Percentiles rank a stretch among this genome's conserved stretches.
Conservation (phyloP, 2,797 vertebrate genomes). For the Chlorospingus flavigularis region DNA sequence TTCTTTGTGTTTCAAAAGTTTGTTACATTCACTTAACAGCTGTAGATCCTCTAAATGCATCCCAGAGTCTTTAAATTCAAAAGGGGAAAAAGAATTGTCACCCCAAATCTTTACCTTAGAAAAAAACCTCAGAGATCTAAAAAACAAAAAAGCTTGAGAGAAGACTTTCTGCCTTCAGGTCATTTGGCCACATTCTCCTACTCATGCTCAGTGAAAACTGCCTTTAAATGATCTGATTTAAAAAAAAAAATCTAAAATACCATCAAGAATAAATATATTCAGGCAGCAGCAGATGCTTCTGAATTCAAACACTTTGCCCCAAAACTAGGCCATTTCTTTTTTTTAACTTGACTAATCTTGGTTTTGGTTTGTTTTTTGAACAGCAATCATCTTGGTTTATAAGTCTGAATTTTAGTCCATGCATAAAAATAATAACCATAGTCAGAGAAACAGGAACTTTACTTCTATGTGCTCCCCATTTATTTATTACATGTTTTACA, state of each 20-base stretch:
- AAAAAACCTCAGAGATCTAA: neutral
- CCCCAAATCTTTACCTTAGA: neutral
- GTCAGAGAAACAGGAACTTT: neutral
- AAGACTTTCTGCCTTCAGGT: neutral
- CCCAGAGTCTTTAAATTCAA: neutral
- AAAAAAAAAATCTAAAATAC: neutral
- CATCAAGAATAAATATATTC: neutral
- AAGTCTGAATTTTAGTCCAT: neutral
- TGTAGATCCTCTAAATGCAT: neutral
- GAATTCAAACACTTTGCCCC: neutral
- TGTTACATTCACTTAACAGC: neutral
- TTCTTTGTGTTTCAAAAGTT: neutral
- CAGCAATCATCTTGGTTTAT: neutral
- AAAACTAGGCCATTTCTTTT: neutral
- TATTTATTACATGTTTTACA: neutral
- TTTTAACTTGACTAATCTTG: neutral
- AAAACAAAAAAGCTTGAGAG: neutral
- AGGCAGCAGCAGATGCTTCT: neutral
- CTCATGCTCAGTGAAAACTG: neutral
- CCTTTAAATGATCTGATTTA: neutral
- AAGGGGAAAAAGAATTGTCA: accelerated
- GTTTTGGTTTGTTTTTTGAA: neutral
- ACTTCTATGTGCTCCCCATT: neutral
- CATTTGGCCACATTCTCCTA: accelerated
- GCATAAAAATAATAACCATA: neutral